Base-by-base conservation (phyloP, 2,888 invertebrate species). In the Hymenopus coronatus region DNA sequence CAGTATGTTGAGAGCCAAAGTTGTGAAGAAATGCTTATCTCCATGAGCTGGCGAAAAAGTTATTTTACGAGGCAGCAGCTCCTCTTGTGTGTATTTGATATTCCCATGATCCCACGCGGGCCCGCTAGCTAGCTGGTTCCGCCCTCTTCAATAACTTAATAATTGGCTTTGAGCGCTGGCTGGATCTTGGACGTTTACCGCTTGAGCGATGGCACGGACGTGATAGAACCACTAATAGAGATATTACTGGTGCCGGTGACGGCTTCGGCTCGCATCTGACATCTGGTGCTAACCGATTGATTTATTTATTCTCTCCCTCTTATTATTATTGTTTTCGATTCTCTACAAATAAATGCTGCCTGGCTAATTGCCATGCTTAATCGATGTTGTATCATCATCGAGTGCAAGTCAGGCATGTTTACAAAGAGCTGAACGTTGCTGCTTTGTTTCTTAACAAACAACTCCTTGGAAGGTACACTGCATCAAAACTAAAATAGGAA, bases 171-270 rank as follows among this genome's bases (percentile, higher is more conserved):
- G 82, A 25, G 82, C 30, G 40, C 40, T 27, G n/a, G 83, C 84
- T 84, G 86, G 81, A 86, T 86, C 81, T 40, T 84, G 40, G 46
- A 83, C 83, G 46, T 87, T 89, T 87, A 88, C 82, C 40, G 82
- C 28, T 82, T 88, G 89, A 89, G 54, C 46, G 89, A 89, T 89
- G 89, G 88, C 83, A 30, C 28, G 30, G 27, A 85, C 89, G 89
- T 89, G 89, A 89, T 83, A 33, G 70, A 88, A 85, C 81, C 86
- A 14, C 84, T 89, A 89, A 89, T 89, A 88, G 88, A 89, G 89
- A 85, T 89, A 89, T 89, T 89, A 89, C 30, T 30, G 88, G 88
- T 85, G 88, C 82, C 85, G 81, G 88, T 30, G 83, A 40, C 54
- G 83, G 84, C 28, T n/a, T 28, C 25, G 25, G 28, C 83, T 83